These are phyloP conservation scores for Petroica traversi DNA, from an alignment of 2,113 vertebrate species.

Conservation along the genomic window DNA sequence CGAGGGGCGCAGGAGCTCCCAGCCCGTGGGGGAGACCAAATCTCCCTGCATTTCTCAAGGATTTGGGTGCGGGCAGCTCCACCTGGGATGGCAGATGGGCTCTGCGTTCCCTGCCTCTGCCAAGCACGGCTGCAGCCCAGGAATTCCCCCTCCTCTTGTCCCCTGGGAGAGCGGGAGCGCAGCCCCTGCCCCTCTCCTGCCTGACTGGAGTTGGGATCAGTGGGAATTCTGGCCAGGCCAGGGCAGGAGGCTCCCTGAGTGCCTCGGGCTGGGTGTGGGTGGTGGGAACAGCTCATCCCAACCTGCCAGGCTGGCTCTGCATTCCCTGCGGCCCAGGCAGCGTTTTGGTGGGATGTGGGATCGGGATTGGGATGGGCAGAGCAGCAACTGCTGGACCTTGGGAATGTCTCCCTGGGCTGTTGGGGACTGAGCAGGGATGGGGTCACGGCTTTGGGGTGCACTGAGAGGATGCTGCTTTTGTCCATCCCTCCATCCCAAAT, in stretches of 20 bases:
- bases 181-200: background rate
- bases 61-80: background rate
- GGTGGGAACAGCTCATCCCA: background rate
- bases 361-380: background rate
- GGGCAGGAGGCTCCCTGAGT: fast-evolving
- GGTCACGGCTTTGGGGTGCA: background rate
- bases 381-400: fast-evolving
- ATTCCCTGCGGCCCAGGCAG: fast-evolving
- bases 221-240: background rate
- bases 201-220: fast-evolving
- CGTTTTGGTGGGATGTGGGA: fast-evolving
- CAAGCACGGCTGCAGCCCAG: fast-evolving
- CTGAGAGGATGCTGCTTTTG: background rate
- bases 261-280: background rate
- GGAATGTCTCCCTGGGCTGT: background rate
- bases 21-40: fast-evolving
- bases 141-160: background rate
- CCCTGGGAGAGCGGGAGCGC: background rate
- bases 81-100: fast-evolving
- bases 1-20: background rate
- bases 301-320: fast-evolving
- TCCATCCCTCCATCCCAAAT: background rate
- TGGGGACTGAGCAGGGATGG: fast-evolving
- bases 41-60: background rate
- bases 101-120: background rate